Percentiles rank a stretch among this genome's conserved stretches.
phyloP scores from a whole-genome alignment of 1,140 invertebrate species.

The Drosophila nebulosa region DNA sequence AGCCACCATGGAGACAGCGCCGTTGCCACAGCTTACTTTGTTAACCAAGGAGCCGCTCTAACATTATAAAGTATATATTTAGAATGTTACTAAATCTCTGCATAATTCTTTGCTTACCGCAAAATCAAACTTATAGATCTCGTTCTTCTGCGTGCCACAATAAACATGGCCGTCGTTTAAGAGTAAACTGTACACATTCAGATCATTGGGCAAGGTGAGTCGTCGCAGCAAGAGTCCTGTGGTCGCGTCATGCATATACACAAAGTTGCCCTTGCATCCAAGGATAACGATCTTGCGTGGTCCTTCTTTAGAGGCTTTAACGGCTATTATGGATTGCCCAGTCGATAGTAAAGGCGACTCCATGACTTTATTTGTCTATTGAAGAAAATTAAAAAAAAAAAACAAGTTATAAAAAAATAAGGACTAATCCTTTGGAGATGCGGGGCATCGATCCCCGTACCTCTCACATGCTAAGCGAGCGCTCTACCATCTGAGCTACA shows the following conservation, averaged over 20 bases:
- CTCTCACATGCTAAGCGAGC: constrained; percentile 93
- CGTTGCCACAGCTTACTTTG: constrained; percentile 84
- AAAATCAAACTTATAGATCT: constrained; percentile 86
- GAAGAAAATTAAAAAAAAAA: constrained; percentile 6
- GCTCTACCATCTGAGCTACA: constrained; percentile 93
- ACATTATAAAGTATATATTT: background rate
- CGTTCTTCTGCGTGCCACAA: constrained; percentile 86
- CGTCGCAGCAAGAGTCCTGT: constrained; percentile 85
- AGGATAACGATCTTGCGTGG: constrained; percentile 85
- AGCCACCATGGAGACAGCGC: constrained; percentile 85
- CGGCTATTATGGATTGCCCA: constrained; percentile 83
- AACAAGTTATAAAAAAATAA: constrained; percentile 11
- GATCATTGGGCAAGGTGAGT: constrained; percentile 83
- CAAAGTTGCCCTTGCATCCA: constrained; percentile 85
- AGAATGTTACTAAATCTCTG: background rate
- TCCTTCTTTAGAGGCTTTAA: constrained; percentile 86
- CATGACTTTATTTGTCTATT: constrained; percentile 60
- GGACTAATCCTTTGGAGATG: constrained; percentile 81
- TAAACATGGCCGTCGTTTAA: constrained; percentile 85
- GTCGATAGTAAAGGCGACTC: constrained; percentile 54
- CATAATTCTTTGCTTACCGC: constrained; percentile 80
- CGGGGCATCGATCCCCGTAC: constrained; percentile 91
- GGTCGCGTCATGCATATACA: constrained; percentile 85
- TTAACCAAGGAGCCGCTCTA: constrained; percentile 84
- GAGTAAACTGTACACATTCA: constrained; percentile 86